These are phyloP conservation scores for Eubucco bourcierii DNA, from an alignment of 2,113 vertebrate species.

Conservation along the genomic window DNA sequence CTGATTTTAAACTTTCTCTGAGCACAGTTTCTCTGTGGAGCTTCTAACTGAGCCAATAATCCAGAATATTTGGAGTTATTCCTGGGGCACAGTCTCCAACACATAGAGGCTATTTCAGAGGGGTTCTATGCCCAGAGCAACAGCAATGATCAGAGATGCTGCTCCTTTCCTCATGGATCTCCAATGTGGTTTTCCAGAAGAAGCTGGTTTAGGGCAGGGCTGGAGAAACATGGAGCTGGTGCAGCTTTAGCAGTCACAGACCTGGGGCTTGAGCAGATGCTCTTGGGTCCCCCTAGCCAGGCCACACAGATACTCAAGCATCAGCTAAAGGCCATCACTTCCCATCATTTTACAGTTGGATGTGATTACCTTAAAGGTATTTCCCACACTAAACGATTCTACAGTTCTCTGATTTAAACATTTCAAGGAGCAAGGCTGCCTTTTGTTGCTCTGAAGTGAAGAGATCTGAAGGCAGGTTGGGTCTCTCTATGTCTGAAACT, in stretches of 20 bases:
- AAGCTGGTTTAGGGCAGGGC: not conserved
- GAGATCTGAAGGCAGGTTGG: not conserved
- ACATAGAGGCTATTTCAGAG: not conserved
- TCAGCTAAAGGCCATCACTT: not conserved
- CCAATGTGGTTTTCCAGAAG: not conserved
- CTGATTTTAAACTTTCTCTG: not conserved
- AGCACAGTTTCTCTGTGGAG: not conserved
- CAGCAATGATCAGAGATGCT: not conserved
- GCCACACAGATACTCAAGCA: not conserved
- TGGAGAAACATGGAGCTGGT: rapidly evolving
- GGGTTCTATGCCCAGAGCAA: not conserved
- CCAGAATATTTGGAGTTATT: not conserved
- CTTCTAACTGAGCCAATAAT: not conserved
- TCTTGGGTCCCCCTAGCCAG: not conserved
- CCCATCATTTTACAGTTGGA: not conserved
- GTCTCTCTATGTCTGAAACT: not conserved
- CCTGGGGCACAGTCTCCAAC: not conserved
- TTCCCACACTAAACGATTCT: no score
- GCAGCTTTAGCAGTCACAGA: not conserved
- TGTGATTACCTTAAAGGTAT: no score
- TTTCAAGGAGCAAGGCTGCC: not conserved
- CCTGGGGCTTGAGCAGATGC: not conserved
- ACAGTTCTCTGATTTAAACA: not conserved
- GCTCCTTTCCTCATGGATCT: not conserved
- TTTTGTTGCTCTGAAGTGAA: not conserved